These are phyloP conservation scores for Nowickia ferox DNA, from an alignment of 2,888 invertebrate genomes.

Conservation along the genomic window DNA sequence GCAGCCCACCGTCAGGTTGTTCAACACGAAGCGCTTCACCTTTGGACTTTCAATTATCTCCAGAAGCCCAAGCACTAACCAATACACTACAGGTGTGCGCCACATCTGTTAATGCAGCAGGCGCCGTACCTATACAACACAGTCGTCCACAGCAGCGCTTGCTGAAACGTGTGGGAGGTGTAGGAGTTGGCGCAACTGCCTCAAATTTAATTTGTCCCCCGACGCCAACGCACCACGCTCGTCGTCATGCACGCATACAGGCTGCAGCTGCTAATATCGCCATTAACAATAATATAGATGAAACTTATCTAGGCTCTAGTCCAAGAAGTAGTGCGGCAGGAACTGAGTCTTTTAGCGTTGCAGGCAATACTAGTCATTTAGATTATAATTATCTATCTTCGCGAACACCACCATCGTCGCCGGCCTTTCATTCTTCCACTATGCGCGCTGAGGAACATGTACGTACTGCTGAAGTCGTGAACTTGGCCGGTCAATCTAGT, in stretches of 20 bases:
- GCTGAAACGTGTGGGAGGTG: slow-evolving; percentile 84
- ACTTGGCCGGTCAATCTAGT: slow-evolving; percentile 73
- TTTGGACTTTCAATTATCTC: slow-evolving; percentile 79
- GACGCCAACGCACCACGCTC: slow-evolving; percentile 93
- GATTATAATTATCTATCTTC: slow-evolving; percentile 74
- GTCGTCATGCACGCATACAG: slow-evolving; percentile 84
- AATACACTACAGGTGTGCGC: slow-evolving; percentile 36
- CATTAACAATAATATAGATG: slow-evolving; percentile 71
- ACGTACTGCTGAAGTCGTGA: slow-evolving; percentile 82
- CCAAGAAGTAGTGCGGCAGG: slow-evolving; percentile 31
- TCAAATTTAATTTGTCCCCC: slow-evolving; percentile 90
- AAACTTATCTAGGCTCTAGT: slow-evolving; percentile 64
- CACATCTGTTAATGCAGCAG: slow-evolving; percentile 60
- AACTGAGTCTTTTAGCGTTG: slow-evolving; percentile 17
- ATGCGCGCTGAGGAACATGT: slow-evolving; percentile 77
- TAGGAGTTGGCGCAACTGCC: slow-evolving; percentile 65
- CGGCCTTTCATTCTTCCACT: slow-evolving; percentile 73
- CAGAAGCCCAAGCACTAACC: slow-evolving; percentile 68
- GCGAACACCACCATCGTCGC: slow-evolving; percentile 72
- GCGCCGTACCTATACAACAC: slow-evolving; percentile 71
- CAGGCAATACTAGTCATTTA: slow-evolving; percentile 75
- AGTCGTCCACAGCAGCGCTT: slow-evolving; percentile 86
- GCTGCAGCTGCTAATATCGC: slow-evolving; percentile 71
- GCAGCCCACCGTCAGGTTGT: slow-evolving; percentile 83
- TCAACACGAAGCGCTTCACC: slow-evolving; percentile 83